phyloP scores from a whole-genome alignment of 1,140 invertebrate genomes.

The Drosophila ercepeae region DNA sequence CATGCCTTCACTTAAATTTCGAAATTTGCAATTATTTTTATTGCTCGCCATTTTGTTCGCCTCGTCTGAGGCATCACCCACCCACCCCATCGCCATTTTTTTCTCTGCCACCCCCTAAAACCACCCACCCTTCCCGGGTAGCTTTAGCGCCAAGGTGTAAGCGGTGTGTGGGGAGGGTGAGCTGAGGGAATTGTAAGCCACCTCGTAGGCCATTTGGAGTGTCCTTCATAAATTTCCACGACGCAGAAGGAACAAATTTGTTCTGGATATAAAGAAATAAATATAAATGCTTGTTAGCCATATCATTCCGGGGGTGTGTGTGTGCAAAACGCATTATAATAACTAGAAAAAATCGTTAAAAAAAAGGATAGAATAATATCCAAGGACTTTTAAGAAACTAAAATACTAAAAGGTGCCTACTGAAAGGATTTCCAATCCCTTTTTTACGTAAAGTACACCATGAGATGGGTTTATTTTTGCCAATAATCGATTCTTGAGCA shows the following conservation, averaged over 20 bases:
- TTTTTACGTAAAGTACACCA: no score
- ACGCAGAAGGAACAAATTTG: conserved; percentile 23
- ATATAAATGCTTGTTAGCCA: conserved; percentile 64
- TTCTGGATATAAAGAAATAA: conserved; percentile 46
- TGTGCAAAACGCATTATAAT: conserved; percentile 14
- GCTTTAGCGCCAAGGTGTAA: conserved; percentile 13
- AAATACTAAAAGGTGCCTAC: no score
- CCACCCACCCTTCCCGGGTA: conserved; percentile 8
- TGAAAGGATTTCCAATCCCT: no score
- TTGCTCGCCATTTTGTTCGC: conserved; percentile 70
- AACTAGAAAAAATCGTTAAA: neutral
- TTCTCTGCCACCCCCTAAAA: neutral
- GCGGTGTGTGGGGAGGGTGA: neutral
- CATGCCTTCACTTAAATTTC: conserved; percentile 77
- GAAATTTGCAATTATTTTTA: conserved; percentile 82
- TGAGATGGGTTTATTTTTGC: no score
- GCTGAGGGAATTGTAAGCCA: neutral
- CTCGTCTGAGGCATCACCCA: conserved; percentile 14
- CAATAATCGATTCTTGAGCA: no score
- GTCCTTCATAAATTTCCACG: conserved; percentile 69
- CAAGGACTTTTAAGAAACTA: neutral
- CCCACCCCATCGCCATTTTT: neutral
- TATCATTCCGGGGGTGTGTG: conserved; percentile 15
- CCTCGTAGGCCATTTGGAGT: conserved; percentile 46
- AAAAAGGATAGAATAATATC: neutral